Conservation (phyloP, 2,888 invertebrate genomes). For the Stenodera caucasica region DNA sequence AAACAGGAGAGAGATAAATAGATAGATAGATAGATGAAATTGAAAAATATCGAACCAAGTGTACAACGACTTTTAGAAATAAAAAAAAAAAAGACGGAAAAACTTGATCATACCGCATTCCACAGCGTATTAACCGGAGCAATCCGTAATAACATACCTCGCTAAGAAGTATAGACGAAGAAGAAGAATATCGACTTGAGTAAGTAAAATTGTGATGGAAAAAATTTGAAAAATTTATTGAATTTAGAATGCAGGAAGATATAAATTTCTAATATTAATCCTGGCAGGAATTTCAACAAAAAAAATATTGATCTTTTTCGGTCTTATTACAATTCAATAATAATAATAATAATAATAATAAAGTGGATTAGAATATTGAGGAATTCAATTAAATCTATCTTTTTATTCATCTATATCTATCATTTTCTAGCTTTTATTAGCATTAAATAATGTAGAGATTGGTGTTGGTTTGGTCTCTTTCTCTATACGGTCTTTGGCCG, state of each 20-base stretch:
- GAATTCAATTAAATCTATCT: not conserved
- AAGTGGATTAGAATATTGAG: not conserved
- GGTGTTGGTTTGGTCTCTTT: constrained; percentile 13
- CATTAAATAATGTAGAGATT: not conserved
- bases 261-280: not conserved
- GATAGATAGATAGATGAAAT: not conserved
- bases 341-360: not conserved
- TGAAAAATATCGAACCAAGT: not conserved
- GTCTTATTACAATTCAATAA: not conserved
- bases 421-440: not conserved
- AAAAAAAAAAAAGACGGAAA: not conserved
- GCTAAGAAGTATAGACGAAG: too few species aligned
- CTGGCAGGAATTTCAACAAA: not conserved
- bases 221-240: not conserved
- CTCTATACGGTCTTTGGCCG: constrained; percentile 32
- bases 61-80: constrained; percentile 2
- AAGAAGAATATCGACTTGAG: too few species aligned
- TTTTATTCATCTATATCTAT: not conserved
- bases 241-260: not conserved
- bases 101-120: constrained; percentile 37
- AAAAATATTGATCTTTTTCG: not conserved
- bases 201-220: not conserved
- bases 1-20: not conserved
- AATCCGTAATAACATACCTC: constrained; percentile 40
- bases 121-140: constrained; percentile 47